Conservation (phyloP, 2,113 vertebrate genomes). For the Lophura nycthemera region DNA sequence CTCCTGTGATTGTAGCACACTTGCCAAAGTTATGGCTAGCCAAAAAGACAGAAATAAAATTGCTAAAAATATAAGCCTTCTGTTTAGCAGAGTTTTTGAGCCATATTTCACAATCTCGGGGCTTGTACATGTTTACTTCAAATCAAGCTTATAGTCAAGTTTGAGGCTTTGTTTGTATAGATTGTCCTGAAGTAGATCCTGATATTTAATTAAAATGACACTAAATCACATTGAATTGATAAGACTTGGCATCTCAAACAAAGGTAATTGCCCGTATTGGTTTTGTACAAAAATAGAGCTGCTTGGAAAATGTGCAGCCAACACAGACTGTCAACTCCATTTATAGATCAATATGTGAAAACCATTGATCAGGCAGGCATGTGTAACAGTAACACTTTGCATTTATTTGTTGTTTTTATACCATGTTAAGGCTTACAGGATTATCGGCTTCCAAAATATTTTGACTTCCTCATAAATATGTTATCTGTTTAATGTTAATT, state of each 20-base stretch:
- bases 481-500: conserved; percentile 86
- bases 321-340: conserved; percentile 86
- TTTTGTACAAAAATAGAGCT: conserved; percentile 84
- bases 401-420: conserved; percentile 86
- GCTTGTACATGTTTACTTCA: conserved; percentile 79
- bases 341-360: conserved; percentile 88
- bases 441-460: conserved; percentile 86
- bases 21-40: conserved; percentile 84
- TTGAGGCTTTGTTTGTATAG: conserved; percentile 83
- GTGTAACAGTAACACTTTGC: conserved; percentile 84
- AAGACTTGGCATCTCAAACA: conserved; percentile 87
- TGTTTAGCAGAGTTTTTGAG: conserved; percentile 79
- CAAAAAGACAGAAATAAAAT: conserved; percentile 82
- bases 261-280: conserved; percentile 88
- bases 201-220: conserved; percentile 88
- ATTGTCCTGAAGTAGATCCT: conserved; percentile 83
- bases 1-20: conserved; percentile 76
- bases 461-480: conserved; percentile 85
- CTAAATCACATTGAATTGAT: conserved; percentile 87
- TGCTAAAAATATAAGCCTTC: conserved; percentile 82
- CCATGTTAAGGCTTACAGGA: conserved; percentile 81
- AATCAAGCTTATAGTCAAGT: conserved; percentile 81
- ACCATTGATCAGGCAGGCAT: conserved; percentile 87
- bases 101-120: conserved; percentile 77
- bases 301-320: conserved; percentile 85